Evolutionary conservation across 1,140 invertebrate species (phyloP).

Genomic region (Panulirus ornatus): DNA sequence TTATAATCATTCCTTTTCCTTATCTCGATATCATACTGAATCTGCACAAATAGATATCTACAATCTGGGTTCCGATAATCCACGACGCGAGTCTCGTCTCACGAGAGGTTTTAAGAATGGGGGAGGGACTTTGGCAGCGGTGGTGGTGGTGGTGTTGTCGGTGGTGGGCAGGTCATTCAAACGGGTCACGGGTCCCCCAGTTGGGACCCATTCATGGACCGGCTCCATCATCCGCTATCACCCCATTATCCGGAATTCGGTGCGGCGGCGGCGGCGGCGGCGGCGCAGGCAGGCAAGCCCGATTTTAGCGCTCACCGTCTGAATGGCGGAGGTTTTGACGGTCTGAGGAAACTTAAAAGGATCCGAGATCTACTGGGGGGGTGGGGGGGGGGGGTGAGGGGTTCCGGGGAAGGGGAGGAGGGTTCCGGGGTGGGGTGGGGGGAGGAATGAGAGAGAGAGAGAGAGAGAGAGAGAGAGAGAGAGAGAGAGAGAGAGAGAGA

Average conservation of each 20-base stretch:
- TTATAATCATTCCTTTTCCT: no score
- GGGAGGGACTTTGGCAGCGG: not conserved
- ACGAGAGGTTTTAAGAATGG: no score
- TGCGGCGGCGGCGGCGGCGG: no score
- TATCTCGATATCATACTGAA: no score
- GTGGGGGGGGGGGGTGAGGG: constrained; percentile 3
- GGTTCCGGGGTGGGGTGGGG: not conserved
- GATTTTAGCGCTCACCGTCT: constrained; percentile 23
- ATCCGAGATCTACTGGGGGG: not conserved
- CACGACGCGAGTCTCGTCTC: no score
- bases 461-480: not conserved
- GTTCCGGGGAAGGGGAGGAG: not conserved
- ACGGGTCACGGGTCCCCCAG: not conserved
- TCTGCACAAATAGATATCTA: no score
- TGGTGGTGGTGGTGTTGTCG: not conserved
- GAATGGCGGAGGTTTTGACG: constrained; percentile 14
- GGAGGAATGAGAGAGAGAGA: not conserved
- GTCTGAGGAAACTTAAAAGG: constrained; percentile 18
- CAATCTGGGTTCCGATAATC: no score
- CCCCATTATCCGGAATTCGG: constrained; percentile 39
- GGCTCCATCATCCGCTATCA: not conserved
- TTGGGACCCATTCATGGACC: not conserved
- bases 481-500: not conserved
- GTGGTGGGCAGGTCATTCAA: not conserved
- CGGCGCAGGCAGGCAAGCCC: no score